Evolutionary conservation across 1,140 invertebrate genomes (phyloP).

Genomic region (Diploscapter pachys): DNA sequence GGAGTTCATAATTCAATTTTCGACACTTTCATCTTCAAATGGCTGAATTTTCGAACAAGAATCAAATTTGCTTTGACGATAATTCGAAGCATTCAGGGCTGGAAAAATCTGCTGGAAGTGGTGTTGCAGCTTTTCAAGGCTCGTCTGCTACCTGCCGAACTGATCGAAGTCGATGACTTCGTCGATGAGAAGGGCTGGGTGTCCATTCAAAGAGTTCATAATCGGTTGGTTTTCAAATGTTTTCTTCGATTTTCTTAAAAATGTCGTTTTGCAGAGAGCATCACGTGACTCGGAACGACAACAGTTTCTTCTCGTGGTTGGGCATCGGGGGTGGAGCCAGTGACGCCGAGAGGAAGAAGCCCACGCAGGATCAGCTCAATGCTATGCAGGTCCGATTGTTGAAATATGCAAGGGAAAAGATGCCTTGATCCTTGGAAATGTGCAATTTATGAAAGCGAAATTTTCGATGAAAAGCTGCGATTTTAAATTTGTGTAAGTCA

Average conservation of each 20-base stretch:
- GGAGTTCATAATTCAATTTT: too few species aligned
- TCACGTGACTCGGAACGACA: conserved; percentile 40
- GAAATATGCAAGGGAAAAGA: background rate
- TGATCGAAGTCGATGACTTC: conserved; percentile 83
- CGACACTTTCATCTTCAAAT: too few species aligned
- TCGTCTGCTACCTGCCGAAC: conserved; percentile 74
- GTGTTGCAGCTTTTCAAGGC: conserved; percentile 80
- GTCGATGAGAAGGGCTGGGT: conserved; percentile 79
- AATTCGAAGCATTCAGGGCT: conserved; percentile 62
- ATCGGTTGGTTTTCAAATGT: conserved; percentile 62
- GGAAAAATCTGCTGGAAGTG: conserved; percentile 89
- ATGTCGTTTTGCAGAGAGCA: conserved; percentile 22
- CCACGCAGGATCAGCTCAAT: conserved; percentile 47
- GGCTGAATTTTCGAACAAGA: too few species aligned
- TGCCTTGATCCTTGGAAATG: too few species aligned
- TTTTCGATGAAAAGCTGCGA: too few species aligned
- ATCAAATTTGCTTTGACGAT: too few species aligned
- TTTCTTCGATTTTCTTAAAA: too few species aligned
- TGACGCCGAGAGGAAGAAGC: conserved; percentile 28
- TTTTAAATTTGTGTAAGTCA: too few species aligned
- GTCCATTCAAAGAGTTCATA: conserved; percentile 65
- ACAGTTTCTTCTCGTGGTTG: conserved; percentile 60
- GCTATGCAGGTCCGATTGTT: conserved; percentile 43
- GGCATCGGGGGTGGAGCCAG: conserved; percentile 45
- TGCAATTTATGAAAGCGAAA: too few species aligned